Percentiles rank a stretch among this genome's conserved stretches.
These are phyloP conservation scores for Fulica atra DNA, from an alignment of 2,113 vertebrate species.

Conservation along the genomic window DNA sequence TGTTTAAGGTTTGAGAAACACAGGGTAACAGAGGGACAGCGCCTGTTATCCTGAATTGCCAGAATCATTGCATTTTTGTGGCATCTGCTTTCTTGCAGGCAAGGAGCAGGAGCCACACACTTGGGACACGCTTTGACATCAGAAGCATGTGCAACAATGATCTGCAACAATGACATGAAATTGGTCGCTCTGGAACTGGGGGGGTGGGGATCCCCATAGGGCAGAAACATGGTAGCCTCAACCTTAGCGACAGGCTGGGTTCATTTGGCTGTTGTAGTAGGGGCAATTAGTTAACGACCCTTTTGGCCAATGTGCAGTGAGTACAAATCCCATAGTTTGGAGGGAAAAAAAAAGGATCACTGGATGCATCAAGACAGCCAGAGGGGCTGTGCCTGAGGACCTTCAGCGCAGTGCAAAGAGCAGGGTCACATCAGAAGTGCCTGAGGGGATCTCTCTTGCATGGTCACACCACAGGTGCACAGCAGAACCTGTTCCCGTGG, in stretches of 20 bases:
- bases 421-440: neutral
- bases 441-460: neutral
- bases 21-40: neutral
- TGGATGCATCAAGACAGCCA: neutral
- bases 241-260: neutral
- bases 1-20: neutral
- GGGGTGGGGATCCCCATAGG: neutral
- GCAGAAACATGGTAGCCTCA: neutral
- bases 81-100: neutral
- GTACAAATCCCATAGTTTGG: neutral
- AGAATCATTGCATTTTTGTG: neutral
- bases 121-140: neutral
- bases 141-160: neutral
- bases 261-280: neutral
- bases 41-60: neutral
- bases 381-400: neutral
- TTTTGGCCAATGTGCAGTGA: neutral
- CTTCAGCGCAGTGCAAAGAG: neutral
- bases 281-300: neutral
- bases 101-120: neutral
- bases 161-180: rapidly evolving
- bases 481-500: neutral
- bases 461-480: neutral
- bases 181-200: neutral
- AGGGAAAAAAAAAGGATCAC: neutral